Conservation (phyloP, 2,888 invertebrate genomes). For the Xylota segnis region DNA sequence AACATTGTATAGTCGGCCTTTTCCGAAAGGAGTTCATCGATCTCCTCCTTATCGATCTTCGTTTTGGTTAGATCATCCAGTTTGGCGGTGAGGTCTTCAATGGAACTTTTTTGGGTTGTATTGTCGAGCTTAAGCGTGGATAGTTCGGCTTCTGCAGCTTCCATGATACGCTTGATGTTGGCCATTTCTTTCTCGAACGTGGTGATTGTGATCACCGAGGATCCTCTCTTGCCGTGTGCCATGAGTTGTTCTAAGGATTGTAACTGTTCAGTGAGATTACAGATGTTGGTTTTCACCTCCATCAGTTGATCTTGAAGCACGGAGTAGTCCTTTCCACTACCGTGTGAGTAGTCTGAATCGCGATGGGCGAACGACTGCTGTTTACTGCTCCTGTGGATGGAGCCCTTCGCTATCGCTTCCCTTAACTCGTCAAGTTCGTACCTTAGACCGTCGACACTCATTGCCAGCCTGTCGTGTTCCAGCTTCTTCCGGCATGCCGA, state of each 20-base stretch:
- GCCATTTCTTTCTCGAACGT: slow-evolving; percentile 10
- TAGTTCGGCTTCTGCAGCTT: not conserved
- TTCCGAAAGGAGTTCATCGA: slow-evolving; percentile 89
- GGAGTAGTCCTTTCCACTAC: not conserved
- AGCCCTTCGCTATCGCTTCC: not conserved
- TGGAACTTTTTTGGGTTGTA: not conserved
- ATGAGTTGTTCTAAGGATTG: not conserved
- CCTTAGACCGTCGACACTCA: not conserved
- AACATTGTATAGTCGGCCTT: slow-evolving; percentile 90
- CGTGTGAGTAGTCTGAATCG: not conserved
- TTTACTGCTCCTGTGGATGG: not conserved
- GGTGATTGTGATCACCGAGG: not conserved
- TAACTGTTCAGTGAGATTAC: slow-evolving; percentile 22
- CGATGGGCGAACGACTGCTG: not conserved
- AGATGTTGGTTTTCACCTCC: slow-evolving; percentile 23
- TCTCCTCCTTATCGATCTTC: slow-evolving; percentile 90
- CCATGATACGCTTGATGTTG: not conserved
- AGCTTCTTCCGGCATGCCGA: slow-evolving; percentile 47
- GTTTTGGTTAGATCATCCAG: slow-evolving; percentile 85
- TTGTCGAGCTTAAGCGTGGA: not conserved
- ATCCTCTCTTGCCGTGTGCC: not conserved
- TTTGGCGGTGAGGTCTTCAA: slow-evolving; percentile 34
- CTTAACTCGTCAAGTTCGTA: slow-evolving; percentile 28
- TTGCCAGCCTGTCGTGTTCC: slow-evolving; percentile 26
- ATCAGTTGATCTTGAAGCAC: slow-evolving; percentile 28